phyloP scores from a whole-genome alignment of 1,140 invertebrate genomes.

The Lanistes nyassanus region DNA sequence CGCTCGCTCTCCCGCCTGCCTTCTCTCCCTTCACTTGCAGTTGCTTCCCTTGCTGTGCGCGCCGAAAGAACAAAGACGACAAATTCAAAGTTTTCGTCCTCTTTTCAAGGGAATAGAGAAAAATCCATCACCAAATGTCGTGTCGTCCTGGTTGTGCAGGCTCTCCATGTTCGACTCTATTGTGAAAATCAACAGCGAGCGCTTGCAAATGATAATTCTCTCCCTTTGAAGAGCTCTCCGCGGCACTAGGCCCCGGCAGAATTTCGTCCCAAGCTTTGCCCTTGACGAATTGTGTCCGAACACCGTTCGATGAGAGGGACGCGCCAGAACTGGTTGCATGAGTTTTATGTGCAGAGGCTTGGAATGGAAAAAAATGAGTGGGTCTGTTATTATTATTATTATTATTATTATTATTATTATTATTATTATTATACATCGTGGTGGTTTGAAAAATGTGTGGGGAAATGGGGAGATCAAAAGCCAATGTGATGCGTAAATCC shows the following conservation, averaged over 20 bases:
- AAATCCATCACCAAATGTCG: neutral
- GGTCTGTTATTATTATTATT: too few relatives aligned
- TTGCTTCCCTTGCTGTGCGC: neutral
- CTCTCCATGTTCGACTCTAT: neutral
- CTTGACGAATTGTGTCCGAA: neutral
- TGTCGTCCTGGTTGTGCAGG: neutral
- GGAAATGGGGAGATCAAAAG: too few relatives aligned
- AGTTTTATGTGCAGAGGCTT: too few relatives aligned
- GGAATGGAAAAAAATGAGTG: too few relatives aligned
- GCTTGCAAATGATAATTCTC: slow-evolving; percentile 6
- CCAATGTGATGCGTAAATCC: too few relatives aligned
- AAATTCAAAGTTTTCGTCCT: neutral
- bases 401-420: too few relatives aligned
- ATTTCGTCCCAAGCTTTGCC: neutral
- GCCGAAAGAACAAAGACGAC: neutral
- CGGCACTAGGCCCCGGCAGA: neutral
- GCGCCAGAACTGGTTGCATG: too few relatives aligned
- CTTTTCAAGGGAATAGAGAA: neutral
- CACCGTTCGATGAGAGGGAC: too few relatives aligned
- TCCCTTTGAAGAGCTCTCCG: slow-evolving; percentile 10
- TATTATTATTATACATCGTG: too few relatives aligned
- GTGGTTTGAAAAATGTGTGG: too few relatives aligned
- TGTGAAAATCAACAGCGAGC: slow-evolving; percentile 8
- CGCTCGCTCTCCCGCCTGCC: too few relatives aligned
- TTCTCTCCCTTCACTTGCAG: neutral